Evolutionary conservation across 2,113 vertebrate species (phyloP), one percentile per base, ranked within the genome.

Genomic region (Catharus minimus): DNA sequence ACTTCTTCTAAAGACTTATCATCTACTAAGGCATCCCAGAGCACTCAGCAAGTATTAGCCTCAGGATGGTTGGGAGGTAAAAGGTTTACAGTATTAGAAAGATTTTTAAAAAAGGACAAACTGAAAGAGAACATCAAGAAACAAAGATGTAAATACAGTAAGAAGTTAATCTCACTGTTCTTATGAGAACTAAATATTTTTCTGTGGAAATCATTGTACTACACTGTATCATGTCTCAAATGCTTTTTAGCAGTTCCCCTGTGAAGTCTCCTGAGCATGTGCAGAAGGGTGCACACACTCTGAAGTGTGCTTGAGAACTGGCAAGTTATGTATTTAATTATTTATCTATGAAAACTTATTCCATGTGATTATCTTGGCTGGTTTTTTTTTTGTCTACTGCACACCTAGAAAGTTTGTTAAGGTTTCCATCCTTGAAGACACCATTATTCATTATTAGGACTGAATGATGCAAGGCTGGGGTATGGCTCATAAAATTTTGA

Each of bases 21-120:
- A 24, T 53, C 64, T 82, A 36, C 49, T 33, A 56, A 73, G 15
- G 10, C 66, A 74, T 71, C 62, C 57, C 68, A 76, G 60, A 87
- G 53, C 72, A 73, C 58, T 77, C 39, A 55, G 52, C 44, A 67
- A 82, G 11, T 46, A 65, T 62, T 81, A 79, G 33, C 52, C 91
- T 64, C 66, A 53, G 21, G 38, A 90, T 68, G 41, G 67, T 24
- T 72, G 77, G 86, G 67, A 93, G 13, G 38, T 64, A 77, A 93
- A 94, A 75, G 38, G 66, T 94, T 81, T 80, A 78, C 50, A 75
- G 91, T 28, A 56, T 86, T 69, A 93, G 80, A 91, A 41, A 62
- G 43, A 78, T 65, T 17, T 39, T 39, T 24, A 7, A 2, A 33
- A 83, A 33, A 62, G 82, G 94, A 41, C 65, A 80, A 80, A 92